phyloP scores from a whole-genome alignment of 2,797 vertebrate species.

The Anisognathus igniventris region DNA sequence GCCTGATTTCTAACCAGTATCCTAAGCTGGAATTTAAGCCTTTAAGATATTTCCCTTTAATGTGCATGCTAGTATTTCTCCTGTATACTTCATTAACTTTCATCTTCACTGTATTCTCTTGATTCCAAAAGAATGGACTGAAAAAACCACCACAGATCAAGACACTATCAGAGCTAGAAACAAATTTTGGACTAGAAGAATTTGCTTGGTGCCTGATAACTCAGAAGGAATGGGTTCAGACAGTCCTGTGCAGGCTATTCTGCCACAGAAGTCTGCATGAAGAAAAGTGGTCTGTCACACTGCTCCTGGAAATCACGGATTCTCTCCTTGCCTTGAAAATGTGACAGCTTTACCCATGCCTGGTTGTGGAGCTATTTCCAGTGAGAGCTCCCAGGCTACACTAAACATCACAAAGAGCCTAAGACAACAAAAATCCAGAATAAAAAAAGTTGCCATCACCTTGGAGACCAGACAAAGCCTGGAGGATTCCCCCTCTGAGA shows the following conservation, averaged over 20 bases:
- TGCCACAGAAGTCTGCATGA: rapidly evolving
- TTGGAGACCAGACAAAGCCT: slow-evolving; percentile 36
- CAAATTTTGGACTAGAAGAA: background rate
- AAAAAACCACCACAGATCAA: background rate
- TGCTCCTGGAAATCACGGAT: background rate
- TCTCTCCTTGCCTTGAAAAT: background rate
- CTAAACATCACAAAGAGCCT: background rate
- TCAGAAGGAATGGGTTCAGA: rapidly evolving
- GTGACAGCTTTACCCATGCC: background rate
- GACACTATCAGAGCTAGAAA: background rate
- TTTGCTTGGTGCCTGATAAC: background rate
- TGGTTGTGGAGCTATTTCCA: background rate
- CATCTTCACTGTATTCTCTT: background rate
- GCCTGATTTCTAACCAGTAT: background rate
- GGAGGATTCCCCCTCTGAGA: background rate
- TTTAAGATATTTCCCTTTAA: background rate
- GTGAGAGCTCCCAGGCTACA: background rate
- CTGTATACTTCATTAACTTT: background rate
- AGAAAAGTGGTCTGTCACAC: background rate
- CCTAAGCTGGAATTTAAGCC: background rate
- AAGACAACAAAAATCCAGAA: background rate
- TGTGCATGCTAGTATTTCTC: background rate
- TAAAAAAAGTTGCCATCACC: background rate
- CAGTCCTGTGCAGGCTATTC: background rate
- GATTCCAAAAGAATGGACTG: background rate